Evolutionary conservation across 2,113 vertebrate species (phyloP).

Genomic region (Sterrhoptilus dennistouni): DNA sequence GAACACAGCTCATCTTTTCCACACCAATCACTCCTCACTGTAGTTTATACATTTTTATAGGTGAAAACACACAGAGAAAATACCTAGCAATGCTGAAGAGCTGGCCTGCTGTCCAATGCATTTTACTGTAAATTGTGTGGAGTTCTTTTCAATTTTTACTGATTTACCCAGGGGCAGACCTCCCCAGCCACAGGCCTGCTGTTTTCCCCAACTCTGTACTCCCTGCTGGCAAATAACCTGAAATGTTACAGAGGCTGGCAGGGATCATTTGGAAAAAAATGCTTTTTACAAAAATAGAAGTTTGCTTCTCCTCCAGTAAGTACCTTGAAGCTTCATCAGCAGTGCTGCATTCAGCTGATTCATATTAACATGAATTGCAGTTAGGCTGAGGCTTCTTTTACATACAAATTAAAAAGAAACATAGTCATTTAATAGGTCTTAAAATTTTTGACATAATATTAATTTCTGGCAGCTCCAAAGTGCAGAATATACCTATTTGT

Average conservation of each 20-base stretch:
- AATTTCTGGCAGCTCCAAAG: neutral
- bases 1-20: neutral
- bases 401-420: neutral
- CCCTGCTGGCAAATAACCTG: neutral
- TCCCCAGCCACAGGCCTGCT: neutral
- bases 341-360: neutral
- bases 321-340: neutral
- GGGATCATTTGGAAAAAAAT: neutral
- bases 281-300: neutral
- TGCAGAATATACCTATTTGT: neutral
- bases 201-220: neutral
- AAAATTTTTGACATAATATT: rapidly evolving
- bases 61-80: neutral
- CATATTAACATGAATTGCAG: no score
- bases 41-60: neutral
- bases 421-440: neutral
- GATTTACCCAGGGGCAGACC: neutral
- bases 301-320: neutral
- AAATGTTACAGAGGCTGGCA: neutral
- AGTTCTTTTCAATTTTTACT: neutral
- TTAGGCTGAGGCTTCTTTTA: neutral
- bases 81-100: neutral
- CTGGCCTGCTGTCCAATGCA: neutral
- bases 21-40: neutral
- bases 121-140: neutral